Evolutionary conservation across 2,888 invertebrate genomes (phyloP), one percentile per base, ranked within the genome.

Genomic region (Melanostoma mellinum): DNA sequence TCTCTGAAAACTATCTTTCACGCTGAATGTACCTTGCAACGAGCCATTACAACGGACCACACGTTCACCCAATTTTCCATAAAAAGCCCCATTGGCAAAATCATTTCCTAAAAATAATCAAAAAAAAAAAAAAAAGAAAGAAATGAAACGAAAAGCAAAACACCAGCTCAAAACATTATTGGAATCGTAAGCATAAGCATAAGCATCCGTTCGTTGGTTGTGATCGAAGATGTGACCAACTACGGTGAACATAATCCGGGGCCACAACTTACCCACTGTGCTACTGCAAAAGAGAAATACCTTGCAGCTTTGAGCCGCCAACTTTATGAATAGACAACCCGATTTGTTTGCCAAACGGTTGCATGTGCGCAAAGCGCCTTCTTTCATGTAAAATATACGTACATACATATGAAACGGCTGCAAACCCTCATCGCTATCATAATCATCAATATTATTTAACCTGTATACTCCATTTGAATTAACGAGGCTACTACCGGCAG

Each of bases 401-500:
- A 20, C 20, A 20, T 20, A 20, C 20, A 20, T 20, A 20, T 20
- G 20, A 20, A 20, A 20, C n/a, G 42, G 40, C 69, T 58, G 53
- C 40, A 63, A 68, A 56, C 6, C 46, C 52, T 79, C 72, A 63
- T 38, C 68, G 73, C 61, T 53, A 78, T 73, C 78, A 73, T 63
- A 82, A 78, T 74, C 82, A 82, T 82, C 82, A 78, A 73, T 77
- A 82, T 82, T 82, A 73, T 82, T 78, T 78, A 82, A 82, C 78
- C 82, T 78, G 46, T 40, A 71, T 72, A 50, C 53, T 67, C 78
- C 73, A 72, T 78, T 78, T 78, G 78, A 82, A 68, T 82, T 77
- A 68, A 73, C 77, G 73, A 68, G 68, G 61, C 65, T 63, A 69
- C 69, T 68, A 69, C 72, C 72, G 73, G 61, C 77, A 73, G 61